phyloP scores from a whole-genome alignment of 2,113 vertebrate genomes.

The Clarias batrachus region DNA sequence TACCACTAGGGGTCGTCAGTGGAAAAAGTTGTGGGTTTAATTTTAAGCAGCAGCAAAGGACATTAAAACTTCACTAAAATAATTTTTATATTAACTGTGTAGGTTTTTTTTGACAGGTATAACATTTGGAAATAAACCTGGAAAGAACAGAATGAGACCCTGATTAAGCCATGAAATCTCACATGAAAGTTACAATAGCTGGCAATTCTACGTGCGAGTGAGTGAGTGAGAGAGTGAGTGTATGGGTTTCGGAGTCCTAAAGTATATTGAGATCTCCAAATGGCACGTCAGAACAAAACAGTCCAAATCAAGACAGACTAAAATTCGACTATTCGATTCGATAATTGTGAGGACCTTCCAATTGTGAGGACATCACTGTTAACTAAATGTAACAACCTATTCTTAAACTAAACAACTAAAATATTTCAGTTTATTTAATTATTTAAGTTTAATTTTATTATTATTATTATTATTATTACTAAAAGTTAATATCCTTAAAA shows the following conservation, averaged over 20 bases:
- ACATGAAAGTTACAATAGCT: neutral
- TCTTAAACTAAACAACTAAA: neutral
- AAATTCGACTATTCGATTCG: no score
- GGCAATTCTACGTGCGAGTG: neutral
- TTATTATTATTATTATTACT: no score
- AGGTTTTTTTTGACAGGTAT: neutral
- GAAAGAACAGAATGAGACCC: neutral
- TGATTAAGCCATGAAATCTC: neutral
- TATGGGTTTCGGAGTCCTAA: neutral
- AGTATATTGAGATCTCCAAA: neutral
- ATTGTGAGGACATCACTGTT: neutral
- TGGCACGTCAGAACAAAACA: constrained; percentile 28
- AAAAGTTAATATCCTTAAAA: neutral
- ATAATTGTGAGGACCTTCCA: no score
- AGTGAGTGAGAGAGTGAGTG: constrained; percentile 3
- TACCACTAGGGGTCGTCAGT: constrained; percentile 20
- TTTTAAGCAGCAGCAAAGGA: neutral
- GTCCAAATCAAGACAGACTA: neutral
- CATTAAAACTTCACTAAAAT: neutral
- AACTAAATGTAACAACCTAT: neutral
- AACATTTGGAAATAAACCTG: neutral
- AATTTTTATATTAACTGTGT: neutral
- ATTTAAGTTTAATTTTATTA: no score
- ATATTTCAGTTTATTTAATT: neutral
- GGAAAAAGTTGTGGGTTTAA: neutral